Evolutionary conservation across 2,797 vertebrate species (phyloP), one percentile per base, ranked within the genome.

Genomic region (Synaphobranchus kaupii): DNA sequence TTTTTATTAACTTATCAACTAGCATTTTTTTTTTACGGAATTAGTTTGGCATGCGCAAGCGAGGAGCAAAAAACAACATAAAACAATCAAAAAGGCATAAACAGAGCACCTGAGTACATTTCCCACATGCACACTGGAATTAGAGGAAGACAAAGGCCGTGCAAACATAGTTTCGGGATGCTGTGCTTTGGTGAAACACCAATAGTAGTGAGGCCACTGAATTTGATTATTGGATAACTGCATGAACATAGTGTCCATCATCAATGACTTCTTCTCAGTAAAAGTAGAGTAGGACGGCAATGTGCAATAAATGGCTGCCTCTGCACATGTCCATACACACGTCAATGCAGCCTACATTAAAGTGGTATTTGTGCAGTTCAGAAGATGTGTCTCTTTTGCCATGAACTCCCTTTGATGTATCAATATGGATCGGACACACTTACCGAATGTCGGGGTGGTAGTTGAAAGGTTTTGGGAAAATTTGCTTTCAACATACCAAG

Each of bases 401-500:
- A 15, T 50, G 20, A 22, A 50, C 44, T 81, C 44, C 25, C 47
- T 48, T 47, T 48, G 20, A 50, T 48, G 44, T n/a, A 25, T 78
- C 12, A 81, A 31, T 81, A 25, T 81, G 44, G 20, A 78, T 39
- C 34, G 20, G 20, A 78, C 20, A 10, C 39, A 44, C 73, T 71
- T 31, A 28, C 8, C 3, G 3, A 78, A 39, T 73, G 13, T 4
- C 34, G 31, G 73, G 47, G 17, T 44, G 17, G 20, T 47, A 44
- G 73, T 78, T 39, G 73, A 78, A 78, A 78, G 34, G 39, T 78
- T 78, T 78, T 78, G 73, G 73, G 39, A 44, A 34, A 78, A 20
- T 78, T 13, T 44, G 15, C 15, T 17, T 34, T 47, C 39, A 78
- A 22, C 34, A 78, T 78, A 15, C 31, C 31, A 44, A 78, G 28